Conservation (phyloP, 2,797 vertebrate species). For the Apogon talboti region DNA sequence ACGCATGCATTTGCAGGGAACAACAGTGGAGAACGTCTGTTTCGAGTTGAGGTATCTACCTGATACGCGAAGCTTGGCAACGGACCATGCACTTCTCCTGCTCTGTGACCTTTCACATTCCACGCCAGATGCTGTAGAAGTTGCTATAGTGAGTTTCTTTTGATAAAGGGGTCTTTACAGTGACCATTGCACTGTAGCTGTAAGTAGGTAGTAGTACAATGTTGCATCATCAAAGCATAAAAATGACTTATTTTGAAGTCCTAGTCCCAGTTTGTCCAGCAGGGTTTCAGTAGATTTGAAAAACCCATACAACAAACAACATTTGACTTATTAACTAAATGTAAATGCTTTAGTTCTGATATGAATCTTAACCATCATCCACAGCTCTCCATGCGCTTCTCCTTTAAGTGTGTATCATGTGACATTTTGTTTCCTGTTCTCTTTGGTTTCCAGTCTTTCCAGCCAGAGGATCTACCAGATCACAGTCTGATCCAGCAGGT, state of each 20-base stretch:
- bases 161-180: not conserved
- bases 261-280: too few relatives aligned
- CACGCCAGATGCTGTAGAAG: slow-evolving; percentile 89
- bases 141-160: slow-evolving; percentile 91
- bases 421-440: not conserved
- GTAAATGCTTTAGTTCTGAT: too few relatives aligned
- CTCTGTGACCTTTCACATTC: slow-evolving; percentile 91
- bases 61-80: slow-evolving; percentile 86
- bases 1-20: slow-evolving; percentile 84
- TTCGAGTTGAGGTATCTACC: slow-evolving; percentile 92
- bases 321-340: too few relatives aligned
- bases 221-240: not conserved
- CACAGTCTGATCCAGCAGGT: slow-evolving; percentile 90
- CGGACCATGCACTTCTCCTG: slow-evolving; percentile 88
- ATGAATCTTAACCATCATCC: too few relatives aligned
- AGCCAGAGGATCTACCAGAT: slow-evolving; percentile 88
- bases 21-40: slow-evolving; percentile 94
- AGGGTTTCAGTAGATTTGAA: too few relatives aligned
- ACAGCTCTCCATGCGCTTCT: too few relatives aligned
- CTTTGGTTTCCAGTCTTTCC: slow-evolving; percentile 86
- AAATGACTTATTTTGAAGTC: too few relatives aligned
- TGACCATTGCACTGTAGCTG: rapidly evolving
- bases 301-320: too few relatives aligned
- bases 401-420: too few relatives aligned
- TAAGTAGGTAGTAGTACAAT: not conserved